Evolutionary conservation across 1,140 invertebrate species (phyloP).

Genomic region (Trichogramma pretiosum): DNA sequence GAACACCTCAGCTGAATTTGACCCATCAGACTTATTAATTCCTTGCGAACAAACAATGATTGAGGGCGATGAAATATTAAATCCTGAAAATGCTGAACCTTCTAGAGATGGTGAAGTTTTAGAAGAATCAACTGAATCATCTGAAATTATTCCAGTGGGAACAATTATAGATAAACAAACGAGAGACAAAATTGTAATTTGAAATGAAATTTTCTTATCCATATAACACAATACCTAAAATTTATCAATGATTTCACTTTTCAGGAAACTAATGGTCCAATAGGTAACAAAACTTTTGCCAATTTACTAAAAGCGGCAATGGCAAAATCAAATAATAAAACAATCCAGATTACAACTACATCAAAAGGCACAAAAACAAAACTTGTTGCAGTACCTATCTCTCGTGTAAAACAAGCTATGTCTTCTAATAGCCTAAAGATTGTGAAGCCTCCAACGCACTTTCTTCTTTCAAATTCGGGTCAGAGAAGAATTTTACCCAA

Average conservation of each 20-base stretch:
- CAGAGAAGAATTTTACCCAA: slow-evolving; percentile 1
- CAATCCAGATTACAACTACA: slow-evolving; percentile 11
- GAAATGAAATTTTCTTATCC: neutral
- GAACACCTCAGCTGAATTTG: slow-evolving; percentile 3
- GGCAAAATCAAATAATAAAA: too few relatives aligned
- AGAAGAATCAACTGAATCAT: too few relatives aligned
- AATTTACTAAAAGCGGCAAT: slow-evolving; percentile 22
- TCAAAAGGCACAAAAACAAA: slow-evolving; percentile 10
- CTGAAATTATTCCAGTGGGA: too few relatives aligned
- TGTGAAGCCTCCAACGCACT: slow-evolving; percentile 7
- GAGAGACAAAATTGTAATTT: too few relatives aligned
- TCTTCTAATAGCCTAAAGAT: neutral
- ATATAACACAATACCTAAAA: neutral
- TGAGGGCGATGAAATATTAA: slow-evolving; percentile 27
- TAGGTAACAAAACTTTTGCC: too few relatives aligned
- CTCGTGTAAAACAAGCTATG: neutral
- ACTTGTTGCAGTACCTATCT: slow-evolving; percentile 7
- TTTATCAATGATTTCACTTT: too few relatives aligned
- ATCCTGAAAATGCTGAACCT: slow-evolving; percentile 8
- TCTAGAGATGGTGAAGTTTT: too few relatives aligned
- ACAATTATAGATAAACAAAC: too few relatives aligned
- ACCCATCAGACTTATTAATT: slow-evolving; percentile 20
- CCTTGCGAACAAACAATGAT: slow-evolving; percentile 35
- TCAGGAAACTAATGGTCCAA: too few relatives aligned
- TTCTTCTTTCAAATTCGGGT: slow-evolving; percentile 4